A percentile compares a stretch with the other conserved stretches of the same genome.
phyloP scores from a whole-genome alignment of 2,797 vertebrate species.

The Coregonus suidteri region DNA sequence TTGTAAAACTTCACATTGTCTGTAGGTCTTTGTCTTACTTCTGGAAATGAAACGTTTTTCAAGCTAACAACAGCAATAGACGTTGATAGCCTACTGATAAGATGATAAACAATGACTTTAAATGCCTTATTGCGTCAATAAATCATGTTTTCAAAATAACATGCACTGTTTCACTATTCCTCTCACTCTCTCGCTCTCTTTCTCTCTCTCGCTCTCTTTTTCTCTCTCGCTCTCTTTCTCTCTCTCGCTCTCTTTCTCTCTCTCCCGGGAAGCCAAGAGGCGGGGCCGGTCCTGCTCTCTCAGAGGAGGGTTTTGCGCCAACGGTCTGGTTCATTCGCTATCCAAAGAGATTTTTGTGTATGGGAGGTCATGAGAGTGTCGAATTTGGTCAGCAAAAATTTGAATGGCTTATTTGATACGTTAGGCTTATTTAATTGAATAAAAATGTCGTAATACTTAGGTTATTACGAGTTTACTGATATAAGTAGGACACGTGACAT shows the following conservation, averaged over 20 bases:
- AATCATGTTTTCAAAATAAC: not conserved
- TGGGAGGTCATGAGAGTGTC: too few species aligned
- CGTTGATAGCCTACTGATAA: slow-evolving; percentile 26
- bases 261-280: slow-evolving; percentile 22
- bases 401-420: too few species aligned
- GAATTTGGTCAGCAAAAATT: too few species aligned
- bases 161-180: slow-evolving; percentile 5
- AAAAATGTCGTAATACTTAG: too few species aligned
- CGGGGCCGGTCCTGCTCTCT: slow-evolving; percentile 25
- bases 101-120: too few species aligned
- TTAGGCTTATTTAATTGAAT: too few species aligned
- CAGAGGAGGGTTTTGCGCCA: slow-evolving; percentile 78
- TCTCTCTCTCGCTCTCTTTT: slow-evolving; percentile 21
- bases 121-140: not conserved
- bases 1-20: not conserved
- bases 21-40: not conserved
- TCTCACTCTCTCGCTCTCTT: slow-evolving; percentile 26
- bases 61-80: not conserved
- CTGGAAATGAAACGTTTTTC: not conserved
- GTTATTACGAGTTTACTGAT: too few species aligned
- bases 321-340: slow-evolving; percentile 79
- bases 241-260: not conserved
- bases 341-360: too few species aligned
- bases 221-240: slow-evolving; percentile 10
- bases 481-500: too few species aligned